Evolutionary conservation across 2,113 vertebrate genomes (phyloP).

Genomic region (Polypterus senegalus): DNA sequence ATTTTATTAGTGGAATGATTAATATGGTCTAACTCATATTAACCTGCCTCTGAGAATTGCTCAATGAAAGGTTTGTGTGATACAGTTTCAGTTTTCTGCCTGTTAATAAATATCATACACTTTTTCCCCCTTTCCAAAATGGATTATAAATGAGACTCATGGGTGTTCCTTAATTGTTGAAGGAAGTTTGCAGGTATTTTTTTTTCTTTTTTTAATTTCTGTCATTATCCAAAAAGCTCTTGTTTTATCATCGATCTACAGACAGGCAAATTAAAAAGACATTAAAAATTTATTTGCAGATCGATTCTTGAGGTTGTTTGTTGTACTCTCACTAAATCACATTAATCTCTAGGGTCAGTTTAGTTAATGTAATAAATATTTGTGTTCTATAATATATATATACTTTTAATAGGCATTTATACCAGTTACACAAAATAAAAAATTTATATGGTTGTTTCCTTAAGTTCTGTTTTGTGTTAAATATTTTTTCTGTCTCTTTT

Average conservation of each 20-base stretch:
- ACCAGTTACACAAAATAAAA: too few relatives aligned
- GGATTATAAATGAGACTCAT: constrained; percentile 3
- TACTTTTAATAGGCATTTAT: too few relatives aligned
- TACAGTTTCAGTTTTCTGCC: background rate
- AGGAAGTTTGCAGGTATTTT: background rate
- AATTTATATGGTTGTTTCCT: too few relatives aligned
- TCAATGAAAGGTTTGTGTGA: background rate
- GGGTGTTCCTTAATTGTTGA: background rate
- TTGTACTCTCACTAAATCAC: constrained; percentile 10
- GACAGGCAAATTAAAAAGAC: constrained; percentile 18
- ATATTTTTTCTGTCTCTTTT: too few relatives aligned
- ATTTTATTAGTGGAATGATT: too few relatives aligned
- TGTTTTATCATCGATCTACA: constrained; percentile 15
- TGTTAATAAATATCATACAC: background rate
- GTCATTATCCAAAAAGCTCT: constrained; percentile 14
- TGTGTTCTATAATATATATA: too few relatives aligned
- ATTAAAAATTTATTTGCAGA: constrained; percentile 20
- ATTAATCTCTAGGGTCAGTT: constrained; percentile 18
- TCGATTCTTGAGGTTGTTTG: constrained; percentile 7
- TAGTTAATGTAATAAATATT: constrained; percentile 21
- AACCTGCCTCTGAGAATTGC: too few relatives aligned
- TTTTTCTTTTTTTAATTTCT: constrained; percentile 17
- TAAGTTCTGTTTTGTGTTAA: too few relatives aligned
- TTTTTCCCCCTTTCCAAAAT: background rate
- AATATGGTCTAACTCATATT: too few relatives aligned